Base-by-base conservation (phyloP, 2,797 vertebrate species). In the Chloroceryle amazona region DNA sequence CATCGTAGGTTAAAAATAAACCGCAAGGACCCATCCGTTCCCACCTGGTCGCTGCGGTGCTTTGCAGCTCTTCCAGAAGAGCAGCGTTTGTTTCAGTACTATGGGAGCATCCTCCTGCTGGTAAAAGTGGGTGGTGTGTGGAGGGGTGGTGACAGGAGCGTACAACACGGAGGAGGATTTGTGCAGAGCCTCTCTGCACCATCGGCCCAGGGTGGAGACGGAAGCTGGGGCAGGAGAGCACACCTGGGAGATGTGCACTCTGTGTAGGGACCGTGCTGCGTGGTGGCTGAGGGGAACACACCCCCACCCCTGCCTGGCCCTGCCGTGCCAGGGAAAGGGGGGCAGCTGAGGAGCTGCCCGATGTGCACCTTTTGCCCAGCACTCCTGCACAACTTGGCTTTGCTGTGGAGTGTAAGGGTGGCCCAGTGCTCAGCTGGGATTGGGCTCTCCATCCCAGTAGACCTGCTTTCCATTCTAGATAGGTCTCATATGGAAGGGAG, bases 401-500 rank as follows among this genome's bases (percentile, higher is more conserved):
- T 9, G 0, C 49, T 25, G 21, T 15, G 46, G 66, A 65, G 70
- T 39, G n/a, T 35, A 13, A 0, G 1, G 1, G 81, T 49, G 74
- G 51, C 39, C 66, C 7, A 4, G 55, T 72, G 60, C 57, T 81
- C 29, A 31, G 63, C 81, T 70, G 55, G 20, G 37, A 3, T 14
- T 86, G 75, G 68, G 51, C 57, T 90, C 33, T 66, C 31, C 74
- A 14, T 70, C 81, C 78, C 49, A 5, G 19, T 29, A 7, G 2
- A 21, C 42, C 55, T 85, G 61, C 72, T 94, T 91, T 81, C 68
- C 76, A 20, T 71, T 61, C 74, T 23, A 8, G 79, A 86, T 65
- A 68, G 57, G 68, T 80, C 85, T 82, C 80, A 49, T 83, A 74
- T 87, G 90, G 88, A 94, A 81, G 70, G 61, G 54, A 92, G 86